Conservation (phyloP, 2,888 invertebrate species). For the Dermolepida albohirtum region DNA sequence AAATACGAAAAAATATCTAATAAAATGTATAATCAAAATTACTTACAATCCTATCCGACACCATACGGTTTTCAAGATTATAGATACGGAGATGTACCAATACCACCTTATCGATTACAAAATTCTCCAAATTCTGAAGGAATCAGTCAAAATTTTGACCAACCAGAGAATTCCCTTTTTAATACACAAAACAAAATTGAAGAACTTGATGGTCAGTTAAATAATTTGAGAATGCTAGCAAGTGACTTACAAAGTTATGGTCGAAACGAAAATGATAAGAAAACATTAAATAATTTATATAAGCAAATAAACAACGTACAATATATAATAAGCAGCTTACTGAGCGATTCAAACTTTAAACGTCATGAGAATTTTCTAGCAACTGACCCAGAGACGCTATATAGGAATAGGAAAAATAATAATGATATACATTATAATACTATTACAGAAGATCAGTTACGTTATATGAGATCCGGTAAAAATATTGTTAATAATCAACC, state of each 20-base stretch:
- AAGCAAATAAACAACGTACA: slow-evolving; percentile 58
- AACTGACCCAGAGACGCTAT: not conserved
- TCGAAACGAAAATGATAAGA: slow-evolving; percentile 57
- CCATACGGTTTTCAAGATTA: slow-evolving; percentile 22
- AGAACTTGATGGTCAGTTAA: slow-evolving; percentile 58
- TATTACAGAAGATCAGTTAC: not conserved
- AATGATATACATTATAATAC: not conserved
- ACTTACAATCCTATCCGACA: slow-evolving; percentile 11
- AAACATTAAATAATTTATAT: slow-evolving; percentile 54
- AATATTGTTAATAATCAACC: not conserved
- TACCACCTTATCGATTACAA: not conserved
- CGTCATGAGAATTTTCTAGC: slow-evolving; percentile 16
- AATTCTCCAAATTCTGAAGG: slow-evolving; percentile 7
- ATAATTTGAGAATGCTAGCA: slow-evolving; percentile 57
- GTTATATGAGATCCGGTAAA: not conserved
- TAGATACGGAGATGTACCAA: not conserved
- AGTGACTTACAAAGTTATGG: slow-evolving; percentile 55
- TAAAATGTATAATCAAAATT: not conserved
- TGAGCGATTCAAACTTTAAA: slow-evolving; percentile 12
- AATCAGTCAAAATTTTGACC: slow-evolving; percentile 6
- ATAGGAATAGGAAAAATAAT: not conserved
- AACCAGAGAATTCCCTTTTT: slow-evolving; percentile 41
- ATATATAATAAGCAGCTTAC: slow-evolving; percentile 50
- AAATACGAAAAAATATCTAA: slow-evolving; percentile 1
- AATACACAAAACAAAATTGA: slow-evolving; percentile 49